These are phyloP conservation scores for Oryzaephilus surinamensis DNA, from an alignment of 1,140 invertebrate species.

Conservation along the genomic window DNA sequence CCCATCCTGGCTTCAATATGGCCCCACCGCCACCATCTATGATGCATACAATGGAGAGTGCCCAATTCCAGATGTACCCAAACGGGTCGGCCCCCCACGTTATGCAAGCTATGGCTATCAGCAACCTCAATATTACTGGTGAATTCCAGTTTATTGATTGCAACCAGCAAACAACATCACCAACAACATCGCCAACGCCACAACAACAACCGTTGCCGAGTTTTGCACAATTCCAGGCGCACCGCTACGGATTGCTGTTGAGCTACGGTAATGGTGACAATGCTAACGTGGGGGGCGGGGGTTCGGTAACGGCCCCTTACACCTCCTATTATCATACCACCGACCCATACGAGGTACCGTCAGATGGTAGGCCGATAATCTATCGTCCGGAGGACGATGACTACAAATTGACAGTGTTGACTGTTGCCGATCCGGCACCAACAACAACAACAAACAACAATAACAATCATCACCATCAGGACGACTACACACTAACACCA, in stretches of 20 bases:
- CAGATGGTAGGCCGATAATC: conserved; percentile 6
- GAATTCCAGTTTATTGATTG: conserved; percentile 34
- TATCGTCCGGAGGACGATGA: conserved; percentile 6
- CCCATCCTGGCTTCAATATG: conserved; percentile 23
- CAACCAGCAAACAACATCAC: conserved; percentile 8
- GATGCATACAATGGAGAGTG: conserved; percentile 45
- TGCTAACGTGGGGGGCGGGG: conserved; percentile 63
- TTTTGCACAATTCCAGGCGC: conserved; percentile 50
- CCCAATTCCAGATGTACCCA: conserved; percentile 60
- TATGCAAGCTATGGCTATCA: conserved; percentile 69
- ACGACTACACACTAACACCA: conserved; percentile 1
- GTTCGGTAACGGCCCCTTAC: conserved; percentile 43
- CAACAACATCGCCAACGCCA: conserved; percentile 15
- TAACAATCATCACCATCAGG: conserved; percentile 15
- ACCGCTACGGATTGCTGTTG: conserved; percentile 44
- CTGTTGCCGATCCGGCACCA: conserved; percentile 8
- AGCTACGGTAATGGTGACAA: conserved; percentile 43
- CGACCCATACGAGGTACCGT: conserved; percentile 14
- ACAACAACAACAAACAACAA: conserved; percentile 13
- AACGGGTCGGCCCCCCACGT: conserved; percentile 73
- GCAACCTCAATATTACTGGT: conserved; percentile 64
- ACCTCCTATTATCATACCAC: conserved; percentile 20
- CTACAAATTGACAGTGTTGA: conserved; percentile 8
- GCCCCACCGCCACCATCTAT: conserved; percentile 40
- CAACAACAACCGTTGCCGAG: conserved; percentile 43